phyloP scores from a whole-genome alignment of 2,888 invertebrate species.

The Linyphia triangularis region DNA sequence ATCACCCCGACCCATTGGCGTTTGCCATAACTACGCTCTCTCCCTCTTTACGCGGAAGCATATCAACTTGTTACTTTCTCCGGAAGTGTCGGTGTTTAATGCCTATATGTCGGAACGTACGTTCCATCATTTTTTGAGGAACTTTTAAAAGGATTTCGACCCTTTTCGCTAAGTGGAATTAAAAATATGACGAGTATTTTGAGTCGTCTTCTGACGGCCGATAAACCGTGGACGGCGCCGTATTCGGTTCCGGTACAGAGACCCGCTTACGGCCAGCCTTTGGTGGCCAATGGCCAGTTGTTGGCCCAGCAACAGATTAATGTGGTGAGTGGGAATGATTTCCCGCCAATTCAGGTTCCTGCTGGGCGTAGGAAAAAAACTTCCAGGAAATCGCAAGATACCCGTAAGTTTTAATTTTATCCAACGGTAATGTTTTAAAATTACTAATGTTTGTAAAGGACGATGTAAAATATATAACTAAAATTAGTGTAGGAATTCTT shows the following conservation, averaged over 20 bases:
- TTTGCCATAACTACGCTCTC: conserved; percentile 35
- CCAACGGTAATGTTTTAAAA: too few relatives aligned
- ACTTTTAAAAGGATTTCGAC: not conserved
- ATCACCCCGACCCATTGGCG: conserved; percentile 11
- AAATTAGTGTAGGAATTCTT: too few relatives aligned
- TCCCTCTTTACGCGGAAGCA: conserved; percentile 40
- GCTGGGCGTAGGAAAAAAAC: conserved; percentile 34
- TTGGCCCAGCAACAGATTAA: conserved; percentile 39
- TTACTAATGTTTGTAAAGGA: too few relatives aligned
- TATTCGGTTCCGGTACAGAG: conserved; percentile 25
- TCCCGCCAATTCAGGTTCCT: conserved; percentile 42
- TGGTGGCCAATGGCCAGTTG: not conserved
- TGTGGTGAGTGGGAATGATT: conserved; percentile 64
- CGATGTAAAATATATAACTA: too few relatives aligned
- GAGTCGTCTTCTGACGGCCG: conserved; percentile 70
- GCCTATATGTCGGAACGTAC: not conserved
- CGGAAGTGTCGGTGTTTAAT: not conserved
- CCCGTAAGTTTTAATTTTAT: conserved; percentile 54
- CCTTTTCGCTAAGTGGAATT: not conserved
- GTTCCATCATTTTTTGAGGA: not conserved
- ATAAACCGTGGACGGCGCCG: conserved; percentile 67
- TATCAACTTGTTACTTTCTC: conserved; percentile 41
- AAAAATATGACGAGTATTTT: conserved; percentile 71
- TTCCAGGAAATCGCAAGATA: conserved; percentile 62
- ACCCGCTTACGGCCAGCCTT: conserved; percentile 7